Conservation (phyloP, 2,888 invertebrate species). For the Macrophya alboannulata region DNA sequence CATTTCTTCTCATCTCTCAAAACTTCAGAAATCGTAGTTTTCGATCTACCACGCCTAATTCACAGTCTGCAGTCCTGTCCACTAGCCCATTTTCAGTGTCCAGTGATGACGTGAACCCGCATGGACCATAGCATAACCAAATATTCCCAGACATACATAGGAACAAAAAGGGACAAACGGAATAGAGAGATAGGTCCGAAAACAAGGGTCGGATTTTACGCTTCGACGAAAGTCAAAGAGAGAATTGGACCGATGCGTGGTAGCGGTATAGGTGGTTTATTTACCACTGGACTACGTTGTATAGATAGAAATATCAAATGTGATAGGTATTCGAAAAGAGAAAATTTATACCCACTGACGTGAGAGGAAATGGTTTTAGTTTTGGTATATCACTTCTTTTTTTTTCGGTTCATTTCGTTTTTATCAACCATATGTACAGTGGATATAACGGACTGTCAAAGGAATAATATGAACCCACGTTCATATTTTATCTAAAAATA, state of each 20-base stretch:
- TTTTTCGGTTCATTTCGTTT: neutral
- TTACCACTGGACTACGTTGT: neutral
- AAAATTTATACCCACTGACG: neutral
- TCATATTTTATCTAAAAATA: neutral
- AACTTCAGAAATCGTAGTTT: neutral
- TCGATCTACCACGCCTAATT: neutral
- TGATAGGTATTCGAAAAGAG: neutral
- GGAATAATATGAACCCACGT: neutral
- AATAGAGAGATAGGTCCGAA: slow-evolving; percentile 56
- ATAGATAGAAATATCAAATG: slow-evolving; percentile 15
- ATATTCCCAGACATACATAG: slow-evolving; percentile 26
- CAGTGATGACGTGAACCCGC: slow-evolving; percentile 6
- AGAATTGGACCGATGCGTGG: slow-evolving; percentile 48
- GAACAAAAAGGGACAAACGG: slow-evolving; percentile 32
- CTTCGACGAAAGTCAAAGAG: slow-evolving; percentile 65
- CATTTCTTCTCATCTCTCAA: neutral
- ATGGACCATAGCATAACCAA: slow-evolving; percentile 18
- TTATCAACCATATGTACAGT: neutral
- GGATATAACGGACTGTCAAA: neutral
- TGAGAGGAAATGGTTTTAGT: neutral
- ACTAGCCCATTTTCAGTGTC: neutral
- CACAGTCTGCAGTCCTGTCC: neutral
- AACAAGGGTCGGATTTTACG: slow-evolving; percentile 62
- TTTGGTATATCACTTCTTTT: neutral
- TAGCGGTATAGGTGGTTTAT: slow-evolving; percentile 8